Base-by-base conservation (phyloP, 2,797 vertebrate genomes). In the Todus mexicanus region DNA sequence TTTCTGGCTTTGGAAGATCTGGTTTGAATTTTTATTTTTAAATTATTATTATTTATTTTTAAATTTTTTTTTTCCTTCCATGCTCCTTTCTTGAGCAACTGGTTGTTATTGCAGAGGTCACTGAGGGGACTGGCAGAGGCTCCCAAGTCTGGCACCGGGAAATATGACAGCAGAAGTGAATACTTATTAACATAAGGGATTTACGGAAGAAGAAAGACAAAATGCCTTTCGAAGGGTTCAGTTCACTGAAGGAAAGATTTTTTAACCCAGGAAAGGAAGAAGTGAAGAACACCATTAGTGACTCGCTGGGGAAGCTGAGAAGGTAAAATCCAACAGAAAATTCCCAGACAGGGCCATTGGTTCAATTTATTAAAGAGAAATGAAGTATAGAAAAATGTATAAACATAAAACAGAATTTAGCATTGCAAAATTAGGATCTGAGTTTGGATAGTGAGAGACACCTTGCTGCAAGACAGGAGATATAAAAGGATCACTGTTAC, bases 261-360 rank as follows among this genome's bases (percentile, higher is more conserved):
- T 89, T 99, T 84, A 98, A 98, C 75, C 98, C 98, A 48, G 98
- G 98, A 69, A 99, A 98, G 86, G 98, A 99, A 97, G 98, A 99
- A 89, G 97, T 98, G 97, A 99, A 99, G 98, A 98, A 97, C 76
- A 97, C 97, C 5, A 84, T 99, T 85, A 98, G 98, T 15, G 98
- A 99, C 91, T 98, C 98, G 2, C 90, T 99, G 84, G 99, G 99
- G 92, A 98, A 98, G 95, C 97, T 99, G 89, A 99, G 98, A 98
- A 99, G 98, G 99, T 99, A 98, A 98, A 98, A 94, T 63, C 63
- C 63, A 68, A 86, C 74, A 75, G 22, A 66, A 96, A 95, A 94
- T 92, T 97, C 40, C 59, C 68, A 70, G 60, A 69, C 13, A 71
- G 23, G 42, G 63, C 27, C 31, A 48, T 37, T 43, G 27, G 27